Evolutionary conservation across 2,113 vertebrate species (phyloP), one percentile per base, ranked within the genome.

Genomic region (Laticauda colubrina): DNA sequence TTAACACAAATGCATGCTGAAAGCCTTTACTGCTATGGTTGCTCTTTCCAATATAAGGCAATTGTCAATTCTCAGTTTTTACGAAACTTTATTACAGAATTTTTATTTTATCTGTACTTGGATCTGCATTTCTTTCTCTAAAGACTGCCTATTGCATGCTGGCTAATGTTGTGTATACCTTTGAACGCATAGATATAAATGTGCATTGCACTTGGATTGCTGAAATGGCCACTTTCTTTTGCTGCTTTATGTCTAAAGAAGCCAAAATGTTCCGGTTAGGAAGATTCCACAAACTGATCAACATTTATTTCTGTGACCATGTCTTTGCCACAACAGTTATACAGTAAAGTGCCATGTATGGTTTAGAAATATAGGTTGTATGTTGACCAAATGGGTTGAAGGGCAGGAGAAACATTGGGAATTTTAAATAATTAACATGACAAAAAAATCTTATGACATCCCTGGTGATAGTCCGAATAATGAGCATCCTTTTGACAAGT

Each of bases 1-100:
- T 97, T 97, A 97, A 97, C 95, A 92, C 93, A 88, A 89, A 85
- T 96, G 97, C 97, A 98, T 97, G 98, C 95, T 94, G 88, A 95
- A 95, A 96, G 93, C 29, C 69, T 94, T 34, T 24, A 29, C 21
- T 90, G 75, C 69, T 57, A 5, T 29, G 45, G 43, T 29, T 85
- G 39, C 53, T 10, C 12, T 94, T 95, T 94, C 95, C 96, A 86
- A 87, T 57, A 92, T 87, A 92, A 89, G 88, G 5, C 12, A 92
- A 90, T 92, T 96, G 23, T 14, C 90, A 91, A 88, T 93, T 94
- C 94, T 92, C 91, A 29, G 89, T n/a, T 93, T 93, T 53, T 94
- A 24, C 88, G 48, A 94, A 92, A 87, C 9, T 61, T 43, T 85
- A 90, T 11, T 87, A 45, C n/a, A 61, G 51, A 85, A 20, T 90